Base-by-base conservation (phyloP, 2,797 vertebrate genomes). In the Psittacula derbiana region DNA sequence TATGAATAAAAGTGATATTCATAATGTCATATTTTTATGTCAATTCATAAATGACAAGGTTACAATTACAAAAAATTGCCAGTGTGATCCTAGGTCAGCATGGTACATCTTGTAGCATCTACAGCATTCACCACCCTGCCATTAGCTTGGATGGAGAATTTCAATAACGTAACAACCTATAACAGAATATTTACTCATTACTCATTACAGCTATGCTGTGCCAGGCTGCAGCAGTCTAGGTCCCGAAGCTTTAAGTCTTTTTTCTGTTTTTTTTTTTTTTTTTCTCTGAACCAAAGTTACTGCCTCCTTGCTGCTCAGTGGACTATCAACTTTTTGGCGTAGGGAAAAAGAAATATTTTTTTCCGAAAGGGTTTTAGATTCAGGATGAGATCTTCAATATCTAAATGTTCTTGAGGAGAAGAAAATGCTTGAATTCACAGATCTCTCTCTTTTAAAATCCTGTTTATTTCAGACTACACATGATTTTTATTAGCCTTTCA, bases 51-150 rank as follows among this genome's bases (percentile, higher is more conserved):
- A 46, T 46, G 15, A 38, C 41, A 60, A 27, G 19, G 6, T 24
- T 46, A 38, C 38, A 27, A 10, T 53, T 8, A 4, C 3, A 80
- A 5, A 13, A 50, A 30, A 1, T 40, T 47, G 11, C 16, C 88
- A 62, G 8, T 0, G 0, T 19, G 27, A 27, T 28, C n/a, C 57
- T 70, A 43, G n/a, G 27, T 43, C 49, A 61, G 12, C 6, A 2
- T 16, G 36, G 5, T 21, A 8, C 12, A 33, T 25, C 8, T 30
- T 23, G 3, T 47, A 38, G 25, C 16, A 58, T 23, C 67, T 53
- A 24, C 40, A 40, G 6, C 8, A 15, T 7, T 19, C 73, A 75
- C 16, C 17, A 11, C 12, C 9, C 13, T 40, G 33, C 1, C 7
- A 15, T n/a, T 28, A 46, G 33, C 12, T 18, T 44, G 58, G 38